These are phyloP conservation scores for Bombus pascuorum DNA, from an alignment of 1,140 invertebrate species.

Conservation along the genomic window DNA sequence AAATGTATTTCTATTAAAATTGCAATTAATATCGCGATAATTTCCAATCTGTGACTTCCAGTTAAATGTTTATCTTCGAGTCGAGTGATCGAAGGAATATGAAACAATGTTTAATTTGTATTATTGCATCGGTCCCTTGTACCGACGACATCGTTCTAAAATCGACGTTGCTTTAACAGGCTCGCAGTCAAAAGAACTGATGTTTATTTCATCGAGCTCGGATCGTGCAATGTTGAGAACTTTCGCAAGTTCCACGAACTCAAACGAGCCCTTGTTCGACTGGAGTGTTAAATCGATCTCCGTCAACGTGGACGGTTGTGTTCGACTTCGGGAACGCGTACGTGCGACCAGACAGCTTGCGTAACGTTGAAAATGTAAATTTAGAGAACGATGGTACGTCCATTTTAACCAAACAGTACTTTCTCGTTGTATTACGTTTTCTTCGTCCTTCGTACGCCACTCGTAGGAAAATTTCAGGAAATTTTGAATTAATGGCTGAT, in stretches of 20 bases:
- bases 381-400: not conserved
- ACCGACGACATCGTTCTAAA: slow-evolving; percentile 10
- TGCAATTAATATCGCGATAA: not conserved
- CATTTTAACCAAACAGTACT: not conserved
- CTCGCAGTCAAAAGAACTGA: slow-evolving; percentile 29
- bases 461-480: not conserved
- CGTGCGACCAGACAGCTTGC: not conserved
- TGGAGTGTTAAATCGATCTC: slow-evolving; percentile 52
- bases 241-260: slow-evolving; percentile 40
- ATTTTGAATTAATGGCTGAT: no score
- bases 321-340: slow-evolving; percentile 20
- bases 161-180: slow-evolving; percentile 9
- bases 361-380: slow-evolving; percentile 42
- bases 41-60: not conserved
- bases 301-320: not conserved
- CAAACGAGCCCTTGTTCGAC: slow-evolving; percentile 48
- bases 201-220: slow-evolving; percentile 44
- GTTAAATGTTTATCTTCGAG: not conserved
- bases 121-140: not conserved
- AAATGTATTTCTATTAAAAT: no score
- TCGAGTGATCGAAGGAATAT: not conserved
- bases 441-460: no score
- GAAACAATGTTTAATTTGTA: not conserved
- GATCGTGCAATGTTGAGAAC: slow-evolving; percentile 16
- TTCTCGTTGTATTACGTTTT: not conserved